Conservation (phyloP, 1,140 invertebrate species). For the Leptonema lineaticorne region DNA sequence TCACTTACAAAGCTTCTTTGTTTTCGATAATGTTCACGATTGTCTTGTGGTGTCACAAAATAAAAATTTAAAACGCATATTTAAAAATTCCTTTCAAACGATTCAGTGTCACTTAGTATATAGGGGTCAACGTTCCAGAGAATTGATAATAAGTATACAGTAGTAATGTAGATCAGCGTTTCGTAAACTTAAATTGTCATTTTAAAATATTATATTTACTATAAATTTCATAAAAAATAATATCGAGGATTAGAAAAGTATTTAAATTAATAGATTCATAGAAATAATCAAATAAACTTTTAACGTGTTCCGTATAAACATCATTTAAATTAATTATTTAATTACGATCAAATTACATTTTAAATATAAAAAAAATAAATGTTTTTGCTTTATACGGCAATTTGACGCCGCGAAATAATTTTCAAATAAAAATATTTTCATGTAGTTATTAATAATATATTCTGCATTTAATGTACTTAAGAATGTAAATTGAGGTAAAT, state of each 20-base stretch:
- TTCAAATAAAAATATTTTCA: background rate
- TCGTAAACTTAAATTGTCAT: background rate
- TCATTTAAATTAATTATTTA: too few relatives aligned
- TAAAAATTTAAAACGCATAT: constrained; percentile 3
- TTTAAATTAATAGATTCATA: too few relatives aligned
- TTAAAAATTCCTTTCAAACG: constrained; percentile 1
- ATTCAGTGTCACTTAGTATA: background rate
- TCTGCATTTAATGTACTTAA: background rate
- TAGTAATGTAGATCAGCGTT: background rate
- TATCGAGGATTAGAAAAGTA: too few relatives aligned
- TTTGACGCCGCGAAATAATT: background rate
- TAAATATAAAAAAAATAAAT: background rate
- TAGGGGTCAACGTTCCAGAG: background rate
- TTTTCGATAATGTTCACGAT: constrained; percentile 7
- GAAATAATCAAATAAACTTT: background rate
- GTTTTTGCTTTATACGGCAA: background rate
- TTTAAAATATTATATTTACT: too few relatives aligned
- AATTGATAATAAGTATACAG: background rate
- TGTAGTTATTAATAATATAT: background rate
- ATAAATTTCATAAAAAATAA: too few relatives aligned
- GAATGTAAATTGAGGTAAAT: background rate
- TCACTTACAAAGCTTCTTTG: too few relatives aligned
- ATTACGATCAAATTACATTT: too few relatives aligned
- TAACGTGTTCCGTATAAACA: too few relatives aligned
- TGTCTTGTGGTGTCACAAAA: background rate